Conservation (phyloP, 1,140 invertebrate genomes). For the Acromyrmex charruanus region DNA sequence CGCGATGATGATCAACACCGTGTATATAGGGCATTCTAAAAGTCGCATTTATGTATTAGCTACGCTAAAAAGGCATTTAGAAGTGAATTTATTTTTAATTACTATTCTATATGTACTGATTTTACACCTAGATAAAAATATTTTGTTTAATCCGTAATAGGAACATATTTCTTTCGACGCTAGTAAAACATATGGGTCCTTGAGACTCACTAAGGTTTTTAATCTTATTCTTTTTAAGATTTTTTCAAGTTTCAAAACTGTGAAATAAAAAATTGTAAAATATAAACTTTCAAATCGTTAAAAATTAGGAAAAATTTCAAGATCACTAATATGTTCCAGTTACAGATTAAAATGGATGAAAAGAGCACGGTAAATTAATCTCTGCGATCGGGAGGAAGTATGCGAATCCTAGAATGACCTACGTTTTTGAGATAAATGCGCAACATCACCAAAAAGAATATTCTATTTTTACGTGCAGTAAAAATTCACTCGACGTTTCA, state of each 20-base stretch:
- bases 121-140: background rate
- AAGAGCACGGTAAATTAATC: background rate
- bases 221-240: no score
- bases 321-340: no score
- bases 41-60: background rate
- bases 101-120: background rate
- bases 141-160: no score
- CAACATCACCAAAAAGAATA: constrained; percentile 13
- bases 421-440: constrained; percentile 27
- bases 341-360: background rate
- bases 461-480: constrained; percentile 6
- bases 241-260: no score
- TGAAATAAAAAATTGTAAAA: no score
- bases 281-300: no score
- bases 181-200: no score
- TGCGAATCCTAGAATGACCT: constrained; percentile 33
- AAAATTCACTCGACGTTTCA: constrained; percentile 18
- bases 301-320: no score
- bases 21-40: constrained; percentile 39
- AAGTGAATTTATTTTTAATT: background rate
- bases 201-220: no score
- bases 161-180: no score
- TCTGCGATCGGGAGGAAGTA: constrained; percentile 12
- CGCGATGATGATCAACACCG: background rate
- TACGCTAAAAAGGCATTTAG: background rate